Evolutionary conservation across 2,888 invertebrate species (phyloP).

Genomic region (Syrista parreyssii): DNA sequence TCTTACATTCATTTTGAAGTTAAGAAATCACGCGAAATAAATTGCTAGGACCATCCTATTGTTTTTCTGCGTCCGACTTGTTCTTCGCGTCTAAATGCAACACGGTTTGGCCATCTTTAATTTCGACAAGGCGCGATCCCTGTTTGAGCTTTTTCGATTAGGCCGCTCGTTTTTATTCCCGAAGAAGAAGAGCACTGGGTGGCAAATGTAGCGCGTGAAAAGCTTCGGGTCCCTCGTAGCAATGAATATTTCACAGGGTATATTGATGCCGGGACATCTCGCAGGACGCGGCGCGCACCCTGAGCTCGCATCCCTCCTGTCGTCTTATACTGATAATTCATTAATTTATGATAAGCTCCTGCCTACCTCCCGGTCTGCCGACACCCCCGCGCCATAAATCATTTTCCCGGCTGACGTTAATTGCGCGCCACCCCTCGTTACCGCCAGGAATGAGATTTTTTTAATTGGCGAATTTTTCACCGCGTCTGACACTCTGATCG

Average conservation of each 20-base stretch:
- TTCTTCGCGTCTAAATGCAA: not conserved
- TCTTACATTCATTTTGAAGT: not conserved
- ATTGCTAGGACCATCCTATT: not conserved
- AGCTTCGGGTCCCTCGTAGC: not conserved
- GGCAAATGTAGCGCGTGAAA: not conserved
- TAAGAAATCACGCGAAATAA: not conserved
- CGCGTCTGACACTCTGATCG: constrained; percentile 43
- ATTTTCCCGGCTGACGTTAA: constrained; percentile 63
- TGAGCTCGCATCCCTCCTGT: constrained; percentile 25
- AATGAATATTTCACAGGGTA: constrained; percentile 37
- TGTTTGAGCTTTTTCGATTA: not conserved
- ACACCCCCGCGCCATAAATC: constrained; percentile 55
- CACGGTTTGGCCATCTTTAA: not conserved
- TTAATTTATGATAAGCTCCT: constrained; percentile 63
- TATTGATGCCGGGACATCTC: constrained; percentile 31
- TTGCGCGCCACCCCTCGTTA: constrained; percentile 62
- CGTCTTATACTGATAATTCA: constrained; percentile 56
- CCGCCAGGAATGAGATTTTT: constrained; percentile 64
- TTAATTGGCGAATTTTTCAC: constrained; percentile 65
- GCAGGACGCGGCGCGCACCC: constrained; percentile 17
- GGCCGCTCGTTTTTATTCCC: not conserved
- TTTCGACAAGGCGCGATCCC: not conserved
- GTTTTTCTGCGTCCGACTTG: not conserved
- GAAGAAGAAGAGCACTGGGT: not conserved
- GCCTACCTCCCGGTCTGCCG: constrained; percentile 34